Evolutionary conservation across 2,113 vertebrate species (phyloP), one percentile per base, ranked within the genome.

Genomic region (Saccopteryx bilineata): DNA sequence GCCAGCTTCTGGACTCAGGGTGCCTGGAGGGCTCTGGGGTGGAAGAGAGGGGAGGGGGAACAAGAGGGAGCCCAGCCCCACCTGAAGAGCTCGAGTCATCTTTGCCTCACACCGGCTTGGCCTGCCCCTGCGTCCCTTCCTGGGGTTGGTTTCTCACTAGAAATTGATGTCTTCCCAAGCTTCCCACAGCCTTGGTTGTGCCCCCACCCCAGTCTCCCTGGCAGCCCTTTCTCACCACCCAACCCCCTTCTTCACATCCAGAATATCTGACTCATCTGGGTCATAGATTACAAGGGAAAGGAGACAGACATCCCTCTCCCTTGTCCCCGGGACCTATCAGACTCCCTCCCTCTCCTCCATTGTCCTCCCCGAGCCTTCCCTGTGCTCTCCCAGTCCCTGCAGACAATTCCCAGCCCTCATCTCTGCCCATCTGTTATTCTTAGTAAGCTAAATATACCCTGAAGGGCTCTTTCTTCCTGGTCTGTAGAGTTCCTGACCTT

Each of bases 371-470:
- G 31, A 60, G 58, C 61, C 74, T 94, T 87, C 52, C 39, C 50
- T 68, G 83, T 1, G n/a, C 60, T 92, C 63, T 52, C 46, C 78
- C 33, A 33, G 76, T 84, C 52, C 63, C n/a, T 23, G 33, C 74
- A 71, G 90, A 78, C 92, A 68, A 66, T 94, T 86, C 81, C 92
- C 48, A 66, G 66, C 54, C 39, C 81, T 80, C 28, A 15, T 54
- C 83, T 68, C 78, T 74, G 52, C 83, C 56, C 95, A 87, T 68
- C 92, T 13, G 85, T 83, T 96, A 96, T 97, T 97, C 97, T 96
- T 96, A 96, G 95, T 89, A 93, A 93, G 91, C 96, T 97, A 97
- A 96, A 96, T 96, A 96, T 94, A 95, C n/a, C 19, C 81, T 33
- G 52, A 1, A 1, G 63, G 71, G 63, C 63, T 91, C 69, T 82